Conservation (phyloP, 2,113 vertebrate genomes). For the human region DNA sequence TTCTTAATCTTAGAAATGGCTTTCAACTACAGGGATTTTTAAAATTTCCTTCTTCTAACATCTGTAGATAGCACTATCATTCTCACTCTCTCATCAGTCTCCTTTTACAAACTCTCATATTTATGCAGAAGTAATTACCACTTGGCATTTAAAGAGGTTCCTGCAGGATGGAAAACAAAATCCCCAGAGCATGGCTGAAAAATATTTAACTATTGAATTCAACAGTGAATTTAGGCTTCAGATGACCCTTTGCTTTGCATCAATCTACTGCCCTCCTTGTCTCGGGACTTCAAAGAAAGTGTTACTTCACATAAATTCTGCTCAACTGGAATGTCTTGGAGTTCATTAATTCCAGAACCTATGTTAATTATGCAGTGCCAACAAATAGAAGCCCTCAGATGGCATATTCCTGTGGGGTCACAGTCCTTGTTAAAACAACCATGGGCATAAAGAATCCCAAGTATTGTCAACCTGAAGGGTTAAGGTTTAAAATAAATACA, state of each 20-base stretch:
- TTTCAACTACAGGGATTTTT: background rate
- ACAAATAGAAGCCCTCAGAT: background rate
- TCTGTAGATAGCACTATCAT: background rate
- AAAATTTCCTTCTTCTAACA: background rate
- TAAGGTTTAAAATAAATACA: conserved; percentile 17
- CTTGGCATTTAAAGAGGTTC: conserved; percentile 18
- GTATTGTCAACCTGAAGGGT: background rate
- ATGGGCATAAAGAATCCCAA: background rate
- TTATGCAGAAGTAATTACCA: background rate
- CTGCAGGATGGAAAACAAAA: background rate
- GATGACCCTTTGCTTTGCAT: conserved; percentile 7
- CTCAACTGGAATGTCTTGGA: conserved; percentile 51
- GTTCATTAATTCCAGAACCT: conserved; percentile 60
- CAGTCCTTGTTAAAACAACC: background rate
- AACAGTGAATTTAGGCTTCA: conserved; percentile 5
- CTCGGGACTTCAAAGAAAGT: conserved; percentile 59
- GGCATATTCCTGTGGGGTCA: background rate
- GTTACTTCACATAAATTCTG: conserved; percentile 39
- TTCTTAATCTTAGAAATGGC: background rate
- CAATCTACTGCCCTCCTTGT: conserved; percentile 47
- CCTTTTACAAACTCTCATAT: background rate
- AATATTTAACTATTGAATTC: conserved; percentile 43
- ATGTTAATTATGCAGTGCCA: conserved; percentile 46
- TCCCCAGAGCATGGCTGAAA: background rate
- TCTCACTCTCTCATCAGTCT: background rate